Conservation (phyloP, 2,113 vertebrate species). For the Nothobranchius furzeri region DNA sequence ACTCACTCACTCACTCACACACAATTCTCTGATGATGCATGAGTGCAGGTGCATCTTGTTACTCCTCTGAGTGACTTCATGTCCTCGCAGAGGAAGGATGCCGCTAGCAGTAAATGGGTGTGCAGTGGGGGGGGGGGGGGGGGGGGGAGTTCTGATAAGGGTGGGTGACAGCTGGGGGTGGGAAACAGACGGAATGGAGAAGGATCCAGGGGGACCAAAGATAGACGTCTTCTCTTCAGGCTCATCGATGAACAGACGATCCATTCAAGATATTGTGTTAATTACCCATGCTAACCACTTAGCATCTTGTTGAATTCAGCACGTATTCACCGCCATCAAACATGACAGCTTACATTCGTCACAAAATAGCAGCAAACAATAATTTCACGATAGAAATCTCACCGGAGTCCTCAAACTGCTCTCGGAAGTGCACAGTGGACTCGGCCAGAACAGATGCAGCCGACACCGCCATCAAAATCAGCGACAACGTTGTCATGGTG, state of each 20-base stretch:
- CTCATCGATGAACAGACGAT: not conserved
- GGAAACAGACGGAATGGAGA: not conserved
- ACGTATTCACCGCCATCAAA: not conserved
- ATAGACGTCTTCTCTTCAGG: not conserved
- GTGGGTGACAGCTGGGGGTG: conserved; percentile 18
- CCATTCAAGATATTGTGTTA: not conserved
- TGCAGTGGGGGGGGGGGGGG: conserved; percentile 24
- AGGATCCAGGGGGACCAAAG: conserved; percentile 15
- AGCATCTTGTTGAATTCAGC: not conserved
- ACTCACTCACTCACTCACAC: not conserved
- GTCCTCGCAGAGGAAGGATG: not conserved
- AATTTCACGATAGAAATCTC: conserved; percentile 50
- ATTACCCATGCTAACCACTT: not conserved
- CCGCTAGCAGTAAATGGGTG: conserved; percentile 12
- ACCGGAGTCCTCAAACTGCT: conserved; percentile 86
- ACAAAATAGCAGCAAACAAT: not conserved
- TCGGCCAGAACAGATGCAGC: conserved; percentile 69
- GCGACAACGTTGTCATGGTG: conserved; percentile 68
- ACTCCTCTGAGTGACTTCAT: conserved; percentile 7
- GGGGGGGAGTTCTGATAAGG: conserved; percentile 23
- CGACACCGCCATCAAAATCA: conserved; percentile 70
- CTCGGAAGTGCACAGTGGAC: conserved; percentile 79
- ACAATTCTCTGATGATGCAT: conserved; percentile 14
- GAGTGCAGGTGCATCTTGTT: conserved; percentile 31
- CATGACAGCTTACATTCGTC: not conserved